These are phyloP conservation scores for Atlantisia rogersi DNA, from an alignment of 2,113 vertebrate genomes.

Conservation along the genomic window DNA sequence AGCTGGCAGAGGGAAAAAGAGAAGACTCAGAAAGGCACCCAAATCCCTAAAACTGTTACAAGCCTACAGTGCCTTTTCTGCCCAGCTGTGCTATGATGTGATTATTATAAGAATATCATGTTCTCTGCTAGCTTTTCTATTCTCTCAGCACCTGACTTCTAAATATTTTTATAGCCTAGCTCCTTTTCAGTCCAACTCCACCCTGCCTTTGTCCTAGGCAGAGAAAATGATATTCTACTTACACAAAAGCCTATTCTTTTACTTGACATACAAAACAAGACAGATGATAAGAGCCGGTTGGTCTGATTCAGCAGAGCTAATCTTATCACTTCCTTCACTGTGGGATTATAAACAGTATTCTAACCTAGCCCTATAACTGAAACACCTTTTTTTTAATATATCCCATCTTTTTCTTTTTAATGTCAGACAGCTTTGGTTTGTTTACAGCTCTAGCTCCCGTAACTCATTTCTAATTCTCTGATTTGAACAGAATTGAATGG, in stretches of 20 bases:
- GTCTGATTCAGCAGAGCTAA: neutral
- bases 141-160: neutral
- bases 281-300: neutral
- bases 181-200: neutral
- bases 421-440: neutral
- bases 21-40: neutral
- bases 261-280: neutral
- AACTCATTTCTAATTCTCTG: neutral
- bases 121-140: neutral
- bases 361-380: neutral
- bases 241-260: constrained; percentile 9
- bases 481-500: neutral
- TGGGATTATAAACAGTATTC: neutral
- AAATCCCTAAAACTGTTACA: neutral
- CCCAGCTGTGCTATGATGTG: neutral
- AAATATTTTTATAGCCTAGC: neutral
- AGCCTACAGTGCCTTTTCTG: neutral
- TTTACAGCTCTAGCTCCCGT: neutral
- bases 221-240: neutral
- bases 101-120: neutral
- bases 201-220: neutral
- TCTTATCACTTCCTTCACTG: neutral
- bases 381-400: neutral
- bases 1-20: neutral
- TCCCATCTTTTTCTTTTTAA: neutral